Evolutionary conservation across 2,797 vertebrate species (phyloP).

Genomic region (Microchirus variegatus): DNA sequence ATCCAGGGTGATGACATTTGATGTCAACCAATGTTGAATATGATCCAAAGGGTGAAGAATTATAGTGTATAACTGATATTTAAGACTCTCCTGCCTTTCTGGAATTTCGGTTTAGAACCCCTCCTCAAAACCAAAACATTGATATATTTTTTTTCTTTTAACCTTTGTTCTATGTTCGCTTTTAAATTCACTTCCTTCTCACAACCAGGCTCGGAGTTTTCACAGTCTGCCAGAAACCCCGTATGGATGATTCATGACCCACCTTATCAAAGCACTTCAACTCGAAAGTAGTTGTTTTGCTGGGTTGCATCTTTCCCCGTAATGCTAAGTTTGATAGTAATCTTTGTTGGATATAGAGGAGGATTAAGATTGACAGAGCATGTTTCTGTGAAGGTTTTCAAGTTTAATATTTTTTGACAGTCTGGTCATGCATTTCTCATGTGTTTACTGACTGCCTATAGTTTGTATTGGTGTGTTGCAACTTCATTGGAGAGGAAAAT

Average conservation of each 20-base stretch:
- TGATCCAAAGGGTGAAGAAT: too few species aligned
- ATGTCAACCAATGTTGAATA: too few species aligned
- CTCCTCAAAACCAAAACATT: too few species aligned
- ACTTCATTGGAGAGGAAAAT: too few species aligned
- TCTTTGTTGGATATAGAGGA: slow-evolving; percentile 34
- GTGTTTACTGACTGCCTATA: too few species aligned
- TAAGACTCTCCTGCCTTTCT: too few species aligned
- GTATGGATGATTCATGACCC: slow-evolving; percentile 48
- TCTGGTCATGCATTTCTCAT: too few species aligned
- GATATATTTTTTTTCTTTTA: not conserved
- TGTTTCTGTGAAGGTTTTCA: slow-evolving; percentile 8
- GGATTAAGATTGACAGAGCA: slow-evolving; percentile 28
- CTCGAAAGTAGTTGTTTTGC: slow-evolving; percentile 58
- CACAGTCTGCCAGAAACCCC: slow-evolving; percentile 30
- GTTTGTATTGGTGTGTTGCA: too few species aligned
- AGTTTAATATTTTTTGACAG: not conserved
- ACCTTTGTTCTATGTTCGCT: not conserved
- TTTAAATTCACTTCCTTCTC: slow-evolving; percentile 20
- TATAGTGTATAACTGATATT: too few species aligned
- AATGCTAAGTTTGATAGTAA: slow-evolving; percentile 45
- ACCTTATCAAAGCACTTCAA: slow-evolving; percentile 46
- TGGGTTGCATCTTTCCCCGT: slow-evolving; percentile 43
- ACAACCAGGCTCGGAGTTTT: slow-evolving; percentile 7
- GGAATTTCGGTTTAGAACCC: too few species aligned
- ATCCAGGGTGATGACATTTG: too few species aligned